Percentiles rank a stretch among this genome's conserved stretches.
Evolutionary conservation across 2,797 vertebrate species (phyloP).

Genomic region (Otus scops): DNA sequence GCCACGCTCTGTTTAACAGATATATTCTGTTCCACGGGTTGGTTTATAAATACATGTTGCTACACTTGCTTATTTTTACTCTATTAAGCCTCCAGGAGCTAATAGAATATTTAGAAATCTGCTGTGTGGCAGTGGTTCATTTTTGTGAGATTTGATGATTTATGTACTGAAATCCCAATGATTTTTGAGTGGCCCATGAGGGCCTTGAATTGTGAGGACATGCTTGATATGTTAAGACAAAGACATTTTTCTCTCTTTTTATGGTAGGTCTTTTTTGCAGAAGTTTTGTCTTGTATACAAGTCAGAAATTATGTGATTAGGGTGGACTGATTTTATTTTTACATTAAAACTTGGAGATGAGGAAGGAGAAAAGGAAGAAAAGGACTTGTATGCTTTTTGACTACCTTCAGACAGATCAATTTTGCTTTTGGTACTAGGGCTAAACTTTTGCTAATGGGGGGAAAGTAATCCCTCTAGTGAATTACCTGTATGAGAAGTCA

Average conservation of each 20-base stretch:
- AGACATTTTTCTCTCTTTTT: not conserved
- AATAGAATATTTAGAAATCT: not conserved
- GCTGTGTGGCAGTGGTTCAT: not conserved
- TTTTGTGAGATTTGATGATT: not conserved
- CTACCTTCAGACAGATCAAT: not conserved
- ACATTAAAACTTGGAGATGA: not conserved
- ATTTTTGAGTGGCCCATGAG: not conserved
- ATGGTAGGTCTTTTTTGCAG: not conserved
- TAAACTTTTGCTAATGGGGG: not conserved
- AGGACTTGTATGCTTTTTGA: not conserved
- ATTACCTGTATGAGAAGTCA: not conserved
- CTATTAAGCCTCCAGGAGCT: not conserved
- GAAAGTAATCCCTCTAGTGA: not conserved
- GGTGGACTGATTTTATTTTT: not conserved
- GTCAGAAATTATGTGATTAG: not conserved
- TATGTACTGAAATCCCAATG: not conserved
- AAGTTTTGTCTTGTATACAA: not conserved
- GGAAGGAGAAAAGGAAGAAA: not conserved
- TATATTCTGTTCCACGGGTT: not conserved
- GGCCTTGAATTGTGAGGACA: not conserved
- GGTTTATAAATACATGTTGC: not conserved
- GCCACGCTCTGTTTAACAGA: not conserved
- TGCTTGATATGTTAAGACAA: not conserved
- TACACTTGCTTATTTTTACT: not conserved
- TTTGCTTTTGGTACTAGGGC: not conserved